Evolutionary conservation across 2,113 vertebrate genomes (phyloP).

Genomic region (Trachemys scripta): DNA sequence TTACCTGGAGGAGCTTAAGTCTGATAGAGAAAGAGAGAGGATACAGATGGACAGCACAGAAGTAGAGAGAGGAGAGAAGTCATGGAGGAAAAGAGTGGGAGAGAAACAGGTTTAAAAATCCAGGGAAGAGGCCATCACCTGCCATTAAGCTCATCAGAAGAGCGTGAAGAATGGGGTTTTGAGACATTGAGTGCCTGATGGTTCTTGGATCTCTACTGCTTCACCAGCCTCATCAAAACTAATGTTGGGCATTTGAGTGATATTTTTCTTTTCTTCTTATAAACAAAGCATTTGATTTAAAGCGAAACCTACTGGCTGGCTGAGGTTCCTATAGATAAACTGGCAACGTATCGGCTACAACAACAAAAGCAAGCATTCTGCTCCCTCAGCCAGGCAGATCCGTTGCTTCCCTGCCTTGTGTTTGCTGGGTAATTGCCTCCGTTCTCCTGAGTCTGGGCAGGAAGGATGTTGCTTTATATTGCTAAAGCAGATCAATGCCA

Average conservation of each 20-base stretch:
- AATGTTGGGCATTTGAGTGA: not conserved
- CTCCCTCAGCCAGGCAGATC: not conserved
- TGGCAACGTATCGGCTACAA: not conserved
- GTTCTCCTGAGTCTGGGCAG: not conserved
- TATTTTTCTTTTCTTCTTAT: not conserved
- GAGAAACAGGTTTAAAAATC: not conserved
- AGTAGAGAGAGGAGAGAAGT: not conserved
- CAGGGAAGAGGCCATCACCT: not conserved
- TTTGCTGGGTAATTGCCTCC: constrained; percentile 5
- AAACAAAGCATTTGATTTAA: not conserved
- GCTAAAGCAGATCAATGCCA: constrained; percentile 40
- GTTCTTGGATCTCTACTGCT: not conserved
- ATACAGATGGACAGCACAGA: not conserved
- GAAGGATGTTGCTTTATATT: constrained; percentile 49
- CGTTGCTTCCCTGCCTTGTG: not conserved
- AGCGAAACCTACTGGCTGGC: not conserved
- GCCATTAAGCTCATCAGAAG: not conserved
- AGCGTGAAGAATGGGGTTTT: not conserved
- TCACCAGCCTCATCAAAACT: not conserved
- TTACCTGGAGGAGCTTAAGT: not conserved
- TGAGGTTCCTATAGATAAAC: not conserved
- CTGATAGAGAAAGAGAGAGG: not conserved
- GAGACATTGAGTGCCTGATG: not conserved
- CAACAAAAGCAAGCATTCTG: not conserved
- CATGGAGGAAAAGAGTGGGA: not conserved